phyloP scores from a whole-genome alignment of 2,113 vertebrate genomes.

The Cryptotis parvus region DNA sequence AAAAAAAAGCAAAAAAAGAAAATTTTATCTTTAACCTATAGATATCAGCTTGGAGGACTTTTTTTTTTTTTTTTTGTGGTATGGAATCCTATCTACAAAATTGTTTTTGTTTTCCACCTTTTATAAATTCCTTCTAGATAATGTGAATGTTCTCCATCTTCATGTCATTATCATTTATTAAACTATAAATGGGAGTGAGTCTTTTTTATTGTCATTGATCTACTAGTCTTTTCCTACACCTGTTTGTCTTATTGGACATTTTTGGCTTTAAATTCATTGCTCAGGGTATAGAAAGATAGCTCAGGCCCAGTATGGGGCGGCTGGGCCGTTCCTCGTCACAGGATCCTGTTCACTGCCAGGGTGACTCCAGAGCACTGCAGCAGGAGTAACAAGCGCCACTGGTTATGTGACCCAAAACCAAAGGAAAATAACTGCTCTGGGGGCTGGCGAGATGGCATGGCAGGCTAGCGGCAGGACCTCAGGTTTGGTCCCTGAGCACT shows the following conservation, averaged over 20 bases:
- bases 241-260: constrained; percentile 8
- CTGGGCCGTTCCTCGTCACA: too few relatives aligned
- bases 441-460: too few relatives aligned
- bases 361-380: too few relatives aligned
- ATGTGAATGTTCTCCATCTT: constrained; percentile 14
- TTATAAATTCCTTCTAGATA: background rate
- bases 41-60: background rate
- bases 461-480: too few relatives aligned
- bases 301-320: too few relatives aligned
- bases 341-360: too few relatives aligned
- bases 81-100: background rate
- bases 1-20: too few relatives aligned
- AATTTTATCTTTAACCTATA: background rate
- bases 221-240: background rate
- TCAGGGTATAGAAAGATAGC: too few relatives aligned
- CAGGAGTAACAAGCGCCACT: too few relatives aligned
- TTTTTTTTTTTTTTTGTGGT: background rate
- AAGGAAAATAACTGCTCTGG: too few relatives aligned
- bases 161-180: background rate
- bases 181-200: background rate
- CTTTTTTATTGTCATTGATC: background rate
- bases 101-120: background rate
- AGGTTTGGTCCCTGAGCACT: too few relatives aligned
- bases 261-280: background rate
- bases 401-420: too few relatives aligned